Conservation (phyloP, 1,140 invertebrate genomes). For the Cotesia chilonis region DNA sequence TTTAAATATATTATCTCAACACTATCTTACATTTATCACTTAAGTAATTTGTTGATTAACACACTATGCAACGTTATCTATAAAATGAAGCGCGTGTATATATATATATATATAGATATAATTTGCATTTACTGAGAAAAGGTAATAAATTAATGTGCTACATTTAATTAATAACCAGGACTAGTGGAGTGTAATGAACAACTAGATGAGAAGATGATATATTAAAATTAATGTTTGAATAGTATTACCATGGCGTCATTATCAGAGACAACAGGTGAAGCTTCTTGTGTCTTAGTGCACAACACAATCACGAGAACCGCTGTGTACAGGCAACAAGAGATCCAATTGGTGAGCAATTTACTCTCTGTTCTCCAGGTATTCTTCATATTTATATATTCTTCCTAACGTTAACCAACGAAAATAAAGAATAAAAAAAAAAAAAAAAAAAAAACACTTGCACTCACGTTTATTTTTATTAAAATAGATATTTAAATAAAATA, state of each 20-base stretch:
- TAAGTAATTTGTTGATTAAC: slow-evolving; percentile 9
- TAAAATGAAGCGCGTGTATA: neutral
- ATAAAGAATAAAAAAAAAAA: neutral
- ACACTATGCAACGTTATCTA: neutral
- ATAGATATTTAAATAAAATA: neutral
- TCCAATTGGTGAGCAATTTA: neutral
- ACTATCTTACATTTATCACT: slow-evolving; percentile 26
- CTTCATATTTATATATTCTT: slow-evolving; percentile 1
- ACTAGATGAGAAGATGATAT: neutral
- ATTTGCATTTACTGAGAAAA: neutral
- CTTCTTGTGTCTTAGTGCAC: slow-evolving; percentile 31
- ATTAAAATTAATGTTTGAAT: neutral
- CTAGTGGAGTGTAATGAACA: too few species aligned
- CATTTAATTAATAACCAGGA: neutral
- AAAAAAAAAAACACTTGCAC: neutral
- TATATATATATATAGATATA: too few species aligned
- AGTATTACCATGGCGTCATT: slow-evolving; percentile 43
- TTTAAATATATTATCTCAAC: too few species aligned
- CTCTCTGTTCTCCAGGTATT: slow-evolving; percentile 11
- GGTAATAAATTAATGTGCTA: too few species aligned
- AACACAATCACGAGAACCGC: slow-evolving; percentile 25
- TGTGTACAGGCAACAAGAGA: slow-evolving; percentile 11
- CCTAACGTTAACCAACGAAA: slow-evolving; percentile 15
- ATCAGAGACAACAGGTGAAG: slow-evolving; percentile 36
- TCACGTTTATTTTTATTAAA: neutral